Conservation (phyloP, 2,888 invertebrate species). For the Ypsolopha scabrella region DNA sequence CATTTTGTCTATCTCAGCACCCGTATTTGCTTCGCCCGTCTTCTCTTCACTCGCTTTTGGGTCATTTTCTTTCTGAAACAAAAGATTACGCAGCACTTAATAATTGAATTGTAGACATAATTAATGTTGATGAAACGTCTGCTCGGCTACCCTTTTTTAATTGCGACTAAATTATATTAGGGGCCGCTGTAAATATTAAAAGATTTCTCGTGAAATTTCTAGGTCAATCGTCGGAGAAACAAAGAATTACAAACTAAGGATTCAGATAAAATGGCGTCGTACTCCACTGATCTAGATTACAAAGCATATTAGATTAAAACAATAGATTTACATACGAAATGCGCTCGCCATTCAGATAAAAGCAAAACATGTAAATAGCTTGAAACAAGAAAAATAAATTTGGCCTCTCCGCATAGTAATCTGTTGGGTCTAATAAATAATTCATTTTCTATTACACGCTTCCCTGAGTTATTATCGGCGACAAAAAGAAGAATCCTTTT, state of each 20-base stretch:
- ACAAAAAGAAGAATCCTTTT: neutral
- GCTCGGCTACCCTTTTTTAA: too few relatives aligned
- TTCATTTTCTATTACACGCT: conserved; percentile 8
- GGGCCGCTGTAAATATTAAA: too few relatives aligned
- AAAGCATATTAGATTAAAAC: too few relatives aligned
- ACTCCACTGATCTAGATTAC: neutral
- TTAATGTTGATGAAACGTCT: too few relatives aligned
- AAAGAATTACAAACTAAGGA: neutral
- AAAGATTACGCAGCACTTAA: conserved; percentile 12
- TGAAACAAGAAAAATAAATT: neutral
- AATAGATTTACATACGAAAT: too few relatives aligned
- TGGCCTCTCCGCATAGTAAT: neutral
- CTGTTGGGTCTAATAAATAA: conserved; percentile 5
- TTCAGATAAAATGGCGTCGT: neutral
- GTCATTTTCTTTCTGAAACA: conserved; percentile 60
- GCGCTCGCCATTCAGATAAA: too few relatives aligned
- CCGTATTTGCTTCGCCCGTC: conserved; percentile 36
- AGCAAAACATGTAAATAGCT: neutral
- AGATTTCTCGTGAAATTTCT: too few relatives aligned
- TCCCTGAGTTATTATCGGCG: conserved; percentile 4
- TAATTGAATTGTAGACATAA: too few relatives aligned
- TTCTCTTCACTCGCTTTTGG: conserved; percentile 50
- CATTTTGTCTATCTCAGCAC: conserved; percentile 33
- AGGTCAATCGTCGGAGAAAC: too few relatives aligned
- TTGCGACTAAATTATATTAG: too few relatives aligned